Evolutionary conservation across 2,888 invertebrate species (phyloP).

Genomic region (Blomia tropicalis): DNA sequence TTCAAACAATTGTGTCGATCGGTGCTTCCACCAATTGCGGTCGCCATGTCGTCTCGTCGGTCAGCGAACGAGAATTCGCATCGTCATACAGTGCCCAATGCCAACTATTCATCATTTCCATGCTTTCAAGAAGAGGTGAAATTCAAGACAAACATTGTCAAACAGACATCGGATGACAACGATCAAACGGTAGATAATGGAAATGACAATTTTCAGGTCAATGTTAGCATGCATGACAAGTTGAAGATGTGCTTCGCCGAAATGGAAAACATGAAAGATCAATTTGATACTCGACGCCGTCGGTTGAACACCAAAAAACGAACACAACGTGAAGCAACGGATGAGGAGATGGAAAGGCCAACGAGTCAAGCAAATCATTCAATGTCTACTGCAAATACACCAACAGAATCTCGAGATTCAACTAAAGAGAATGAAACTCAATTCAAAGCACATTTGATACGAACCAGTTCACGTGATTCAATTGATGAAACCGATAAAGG

Average conservation of each 20-base stretch:
- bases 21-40: neutral
- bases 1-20: too few species aligned
- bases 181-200: neutral
- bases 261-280: constrained; percentile 14
- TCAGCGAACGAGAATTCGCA: neutral
- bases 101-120: constrained; percentile 13
- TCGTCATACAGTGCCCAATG: constrained; percentile 10
- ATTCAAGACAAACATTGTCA: neutral
- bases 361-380: neutral
- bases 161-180: neutral
- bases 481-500: constrained; percentile 3
- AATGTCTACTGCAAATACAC: neutral
- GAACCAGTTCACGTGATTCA: neutral
- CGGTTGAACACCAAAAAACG: neutral
- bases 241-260: constrained; percentile 6
- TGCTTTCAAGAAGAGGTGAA: constrained; percentile 3
- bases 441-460: constrained; percentile 12
- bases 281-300: neutral
- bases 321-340: neutral
- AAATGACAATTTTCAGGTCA: neutral
- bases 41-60: neutral
- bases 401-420: neutral
- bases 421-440: neutral
- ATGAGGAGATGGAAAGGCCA: neutral
- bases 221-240: constrained; percentile 12